Base-by-base conservation (phyloP, 2,113 vertebrate genomes). In the Progne subis region DNA sequence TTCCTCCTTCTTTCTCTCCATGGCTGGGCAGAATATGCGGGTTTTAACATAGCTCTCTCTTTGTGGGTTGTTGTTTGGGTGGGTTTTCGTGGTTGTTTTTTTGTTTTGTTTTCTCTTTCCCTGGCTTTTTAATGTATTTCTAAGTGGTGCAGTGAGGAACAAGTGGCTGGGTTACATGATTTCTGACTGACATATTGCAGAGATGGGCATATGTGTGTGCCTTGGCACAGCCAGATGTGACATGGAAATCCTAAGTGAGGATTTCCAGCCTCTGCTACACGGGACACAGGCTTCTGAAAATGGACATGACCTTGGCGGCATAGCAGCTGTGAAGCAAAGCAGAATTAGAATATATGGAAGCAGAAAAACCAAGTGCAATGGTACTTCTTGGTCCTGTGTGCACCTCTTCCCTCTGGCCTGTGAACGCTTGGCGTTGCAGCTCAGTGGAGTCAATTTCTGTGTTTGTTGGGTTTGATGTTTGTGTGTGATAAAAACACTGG, bases 241-340 rank as follows among this genome's bases (percentile, higher is more conserved):
- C 0, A 0, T 53, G 39, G 29, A 25, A 63, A 64, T 44, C 37
- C 3, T 19, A 37, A 57, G 12, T 5, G 46, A 55, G n/a, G 32
- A 31, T 53, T 70, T 75, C 19, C 34, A 74, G 39, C 29, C 39
- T 4, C 16, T 20, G 11, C 18, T 53, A 1, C 14, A 5, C 5
- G 2, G 32, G 57, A 21, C 18, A 14, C 2, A 43, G 46, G 43
- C 39, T 71, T 84, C 53, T 55, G 29, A 25, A 80, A n/a, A 46
- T 46, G 32, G 64, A 18, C 18, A 17, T 47, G 21, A 24, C 21
- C 31, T n/a, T 18, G 44, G 44, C 44, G n/a, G 23, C 37, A 37
- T 37, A 37, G 37, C 37, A 26, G 43, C 64, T 67, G 64, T 46
- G 31, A 65, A 13, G 31, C 1, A 6, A 25, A 25, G 43, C 43